Conservation (phyloP, 2,113 vertebrate species). For the Mobula hypostoma region DNA sequence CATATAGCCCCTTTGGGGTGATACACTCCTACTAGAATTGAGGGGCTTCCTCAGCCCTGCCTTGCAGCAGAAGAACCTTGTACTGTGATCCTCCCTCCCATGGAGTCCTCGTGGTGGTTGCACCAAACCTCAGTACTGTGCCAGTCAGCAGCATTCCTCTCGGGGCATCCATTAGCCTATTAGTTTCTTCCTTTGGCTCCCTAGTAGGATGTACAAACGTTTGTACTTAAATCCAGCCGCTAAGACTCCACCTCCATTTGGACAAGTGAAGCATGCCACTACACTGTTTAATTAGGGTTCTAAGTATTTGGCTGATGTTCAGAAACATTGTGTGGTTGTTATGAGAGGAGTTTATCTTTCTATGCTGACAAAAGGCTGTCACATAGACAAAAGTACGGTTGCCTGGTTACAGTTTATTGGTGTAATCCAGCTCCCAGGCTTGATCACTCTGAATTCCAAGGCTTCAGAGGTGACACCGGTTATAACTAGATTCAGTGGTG, state of each 20-base stretch:
- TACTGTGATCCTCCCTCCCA: too few relatives aligned
- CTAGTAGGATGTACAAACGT: conserved; percentile 43
- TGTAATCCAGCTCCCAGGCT: conserved; percentile 44
- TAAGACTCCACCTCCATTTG: conserved; percentile 31
- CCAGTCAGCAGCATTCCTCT: too few relatives aligned
- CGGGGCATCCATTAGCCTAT: too few relatives aligned
- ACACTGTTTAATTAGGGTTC: conserved; percentile 44
- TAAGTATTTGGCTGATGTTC: conserved; percentile 44
- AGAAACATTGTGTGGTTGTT: conserved; percentile 41
- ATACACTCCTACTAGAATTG: too few relatives aligned
- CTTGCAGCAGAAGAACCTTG: too few relatives aligned
- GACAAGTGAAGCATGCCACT: neutral
- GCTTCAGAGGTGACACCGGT: conserved; percentile 39
- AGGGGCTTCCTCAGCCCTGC: too few relatives aligned
- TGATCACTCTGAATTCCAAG: conserved; percentile 40
- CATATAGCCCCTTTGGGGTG: too few relatives aligned
- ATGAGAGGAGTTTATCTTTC: conserved; percentile 42
- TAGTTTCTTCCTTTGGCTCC: conserved; percentile 41
- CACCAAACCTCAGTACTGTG: too few relatives aligned
- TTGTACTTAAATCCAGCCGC: conserved; percentile 40
- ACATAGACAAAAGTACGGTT: conserved; percentile 48
- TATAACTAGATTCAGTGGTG: conserved; percentile 43
- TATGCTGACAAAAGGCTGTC: conserved; percentile 46
- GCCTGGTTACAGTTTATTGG: conserved; percentile 52
- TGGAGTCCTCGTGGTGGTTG: too few relatives aligned